Evolutionary conservation across 2,113 vertebrate genomes (phyloP), one percentile per base, ranked within the genome.

Genomic region (Axis porcinus): DNA sequence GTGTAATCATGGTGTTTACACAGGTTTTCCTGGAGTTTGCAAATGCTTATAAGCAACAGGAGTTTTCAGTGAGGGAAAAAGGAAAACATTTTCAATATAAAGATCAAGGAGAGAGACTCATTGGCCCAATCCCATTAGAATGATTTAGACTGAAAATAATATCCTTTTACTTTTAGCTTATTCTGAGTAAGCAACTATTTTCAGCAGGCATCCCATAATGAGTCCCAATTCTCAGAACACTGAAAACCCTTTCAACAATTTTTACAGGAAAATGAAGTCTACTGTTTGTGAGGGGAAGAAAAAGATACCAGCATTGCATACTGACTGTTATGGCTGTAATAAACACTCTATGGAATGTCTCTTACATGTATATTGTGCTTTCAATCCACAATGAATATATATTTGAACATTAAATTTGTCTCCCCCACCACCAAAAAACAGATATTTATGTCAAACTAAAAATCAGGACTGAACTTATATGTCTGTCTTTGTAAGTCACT

Each of bases 121-220:
- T 47, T 79, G 81, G 90, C 47, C 70, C 47, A 67, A 83, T 94
- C 90, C 74, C 96, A 96, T 97, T 91, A 97, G 89, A 86, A 92
- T 27, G 6, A 96, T 92, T 96, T 95, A 97, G 74, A 52, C 5
- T 70, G 50, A 88, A 92, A 96, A 92, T 91, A 95, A 94, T 47
- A 93, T 94, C 36, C 54, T 57, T 94, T 89, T 55, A n/a, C 96
- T 95, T 88, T 95, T 67, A 96, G 64, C 43, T 96, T 87, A 64
- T 90, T 96, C 78, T 64, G 70, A 96, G 94, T 84, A 89, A 95
- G 91, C 78, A 91, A 79, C 82, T 96, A 33, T 97, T 97, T 97
- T 93, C 82, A 84, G 5, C 17, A 54, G 86, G 45, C 70, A 60
- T 95, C 50, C 47, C 84, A 28, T 96, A 88, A 96, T 76, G 87